phyloP scores from a whole-genome alignment of 1,140 invertebrate species.

The Pseudomyrmex concolor region DNA sequence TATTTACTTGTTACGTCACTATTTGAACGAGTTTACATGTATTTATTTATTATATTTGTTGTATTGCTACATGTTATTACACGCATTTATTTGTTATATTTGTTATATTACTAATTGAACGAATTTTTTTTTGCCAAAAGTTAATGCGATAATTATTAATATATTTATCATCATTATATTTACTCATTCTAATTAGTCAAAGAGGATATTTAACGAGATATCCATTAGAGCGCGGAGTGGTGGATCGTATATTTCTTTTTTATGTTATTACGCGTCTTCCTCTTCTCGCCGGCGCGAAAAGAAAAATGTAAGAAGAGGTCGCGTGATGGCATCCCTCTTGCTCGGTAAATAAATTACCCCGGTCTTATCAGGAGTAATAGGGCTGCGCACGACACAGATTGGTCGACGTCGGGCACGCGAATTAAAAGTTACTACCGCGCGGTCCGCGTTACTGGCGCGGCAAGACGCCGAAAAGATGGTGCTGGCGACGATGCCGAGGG shows the following conservation, averaged over 20 bases:
- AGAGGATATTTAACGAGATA: background rate
- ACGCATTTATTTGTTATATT: too few relatives aligned
- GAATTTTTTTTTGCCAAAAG: too few relatives aligned
- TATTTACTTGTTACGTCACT: too few relatives aligned
- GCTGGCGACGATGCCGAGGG: slow-evolving; percentile 5
- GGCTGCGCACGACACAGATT: slow-evolving; percentile 84
- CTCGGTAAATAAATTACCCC: slow-evolving; percentile 84
- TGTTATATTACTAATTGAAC: too few relatives aligned
- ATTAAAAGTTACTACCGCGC: slow-evolving; percentile 82
- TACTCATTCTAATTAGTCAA: background rate
- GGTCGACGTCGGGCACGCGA: slow-evolving; percentile 83
- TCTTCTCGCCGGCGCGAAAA: slow-evolving; percentile 24
- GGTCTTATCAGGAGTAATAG: slow-evolving; percentile 84
- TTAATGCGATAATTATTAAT: too few relatives aligned
- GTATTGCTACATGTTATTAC: too few relatives aligned
- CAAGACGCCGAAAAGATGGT: slow-evolving; percentile 37
- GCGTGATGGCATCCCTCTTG: slow-evolving; percentile 83
- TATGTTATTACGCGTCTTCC: background rate
- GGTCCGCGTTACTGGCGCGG: slow-evolving; percentile 9
- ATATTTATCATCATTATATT: too few relatives aligned
- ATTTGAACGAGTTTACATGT: too few relatives aligned
- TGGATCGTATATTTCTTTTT: background rate
- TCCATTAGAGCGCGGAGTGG: slow-evolving; percentile 1
- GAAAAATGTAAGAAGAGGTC: slow-evolving; percentile 73
- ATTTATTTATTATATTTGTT: too few relatives aligned